phyloP scores from a whole-genome alignment of 2,797 vertebrate species.

The Pipistrellus pipistrellus region DNA sequence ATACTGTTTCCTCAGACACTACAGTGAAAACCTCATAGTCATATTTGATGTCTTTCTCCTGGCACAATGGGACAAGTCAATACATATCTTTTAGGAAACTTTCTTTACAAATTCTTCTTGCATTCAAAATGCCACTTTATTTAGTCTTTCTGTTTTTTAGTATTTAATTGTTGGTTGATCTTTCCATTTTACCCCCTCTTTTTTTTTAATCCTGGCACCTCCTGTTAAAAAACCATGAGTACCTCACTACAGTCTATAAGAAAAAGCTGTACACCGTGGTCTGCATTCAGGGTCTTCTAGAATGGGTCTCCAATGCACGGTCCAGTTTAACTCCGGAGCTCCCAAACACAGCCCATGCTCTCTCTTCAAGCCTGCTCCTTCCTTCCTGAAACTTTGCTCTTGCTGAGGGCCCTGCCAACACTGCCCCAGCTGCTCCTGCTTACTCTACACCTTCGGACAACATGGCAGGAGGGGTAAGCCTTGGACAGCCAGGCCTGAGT shows the following conservation, averaged over 20 bases:
- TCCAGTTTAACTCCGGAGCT: background rate
- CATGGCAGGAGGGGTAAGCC: background rate
- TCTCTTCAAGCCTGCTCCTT: background rate
- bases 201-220: background rate
- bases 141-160: background rate
- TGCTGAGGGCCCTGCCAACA: background rate
- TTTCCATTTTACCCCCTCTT: background rate
- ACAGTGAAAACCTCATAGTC: background rate
- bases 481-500: background rate
- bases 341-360: background rate
- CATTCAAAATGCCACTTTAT: background rate
- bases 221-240: background rate
- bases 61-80: background rate
- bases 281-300: background rate
- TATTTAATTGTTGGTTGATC: background rate
- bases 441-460: background rate
- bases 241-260: background rate
- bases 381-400: background rate
- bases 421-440: background rate
- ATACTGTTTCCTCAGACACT: background rate
- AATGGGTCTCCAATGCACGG: background rate
- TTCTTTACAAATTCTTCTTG: background rate
- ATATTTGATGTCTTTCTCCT: background rate
- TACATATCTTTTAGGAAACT: background rate
- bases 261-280: background rate